Percentiles rank a stretch among this genome's conserved stretches.
Evolutionary conservation across 2,888 invertebrate species (phyloP).

Genomic region (Leistus spinibarbis): DNA sequence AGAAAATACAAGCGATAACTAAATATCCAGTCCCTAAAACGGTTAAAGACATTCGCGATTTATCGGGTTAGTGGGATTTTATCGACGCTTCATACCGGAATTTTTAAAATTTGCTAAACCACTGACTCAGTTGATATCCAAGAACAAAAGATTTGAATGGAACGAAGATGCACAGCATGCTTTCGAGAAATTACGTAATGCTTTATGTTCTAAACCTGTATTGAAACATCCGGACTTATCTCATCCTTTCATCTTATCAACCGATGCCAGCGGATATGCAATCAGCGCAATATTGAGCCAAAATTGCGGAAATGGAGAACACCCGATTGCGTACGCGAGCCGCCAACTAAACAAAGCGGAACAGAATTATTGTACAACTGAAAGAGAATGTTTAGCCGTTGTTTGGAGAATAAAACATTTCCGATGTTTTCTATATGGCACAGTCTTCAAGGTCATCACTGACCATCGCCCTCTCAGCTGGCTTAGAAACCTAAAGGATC

Average conservation of each 20-base stretch:
- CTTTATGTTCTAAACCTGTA: conserved; percentile 38
- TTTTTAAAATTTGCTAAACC: conserved; percentile 30
- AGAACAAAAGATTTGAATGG: conserved; percentile 33
- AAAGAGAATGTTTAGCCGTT: conserved; percentile 41
- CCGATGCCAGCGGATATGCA: conserved; percentile 42
- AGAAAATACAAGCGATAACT: conserved; percentile 27
- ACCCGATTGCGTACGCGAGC: conserved; percentile 41
- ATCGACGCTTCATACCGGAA: conserved; percentile 36
- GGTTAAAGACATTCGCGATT: conserved; percentile 39
- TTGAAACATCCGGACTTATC: conserved; percentile 45
- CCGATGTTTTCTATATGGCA: conserved; percentile 41
- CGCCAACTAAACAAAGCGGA: conserved; percentile 40
- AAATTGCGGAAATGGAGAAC: conserved; percentile 37
- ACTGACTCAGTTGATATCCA: conserved; percentile 35
- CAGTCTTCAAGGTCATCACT: conserved; percentile 34
- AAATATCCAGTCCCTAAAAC: conserved; percentile 32
- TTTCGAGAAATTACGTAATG: conserved; percentile 29
- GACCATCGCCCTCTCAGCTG: conserved; percentile 43
- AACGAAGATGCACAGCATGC: conserved; percentile 20
- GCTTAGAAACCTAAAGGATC: conserved; percentile 39
- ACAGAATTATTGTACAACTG: conserved; percentile 40
- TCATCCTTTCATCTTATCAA: conserved; percentile 35
- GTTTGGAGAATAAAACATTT: conserved; percentile 42
- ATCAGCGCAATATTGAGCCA: conserved; percentile 43
- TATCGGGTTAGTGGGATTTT: conserved; percentile 43